Evolutionary conservation across 2,113 vertebrate genomes (phyloP).

Genomic region (Otis tarda): DNA sequence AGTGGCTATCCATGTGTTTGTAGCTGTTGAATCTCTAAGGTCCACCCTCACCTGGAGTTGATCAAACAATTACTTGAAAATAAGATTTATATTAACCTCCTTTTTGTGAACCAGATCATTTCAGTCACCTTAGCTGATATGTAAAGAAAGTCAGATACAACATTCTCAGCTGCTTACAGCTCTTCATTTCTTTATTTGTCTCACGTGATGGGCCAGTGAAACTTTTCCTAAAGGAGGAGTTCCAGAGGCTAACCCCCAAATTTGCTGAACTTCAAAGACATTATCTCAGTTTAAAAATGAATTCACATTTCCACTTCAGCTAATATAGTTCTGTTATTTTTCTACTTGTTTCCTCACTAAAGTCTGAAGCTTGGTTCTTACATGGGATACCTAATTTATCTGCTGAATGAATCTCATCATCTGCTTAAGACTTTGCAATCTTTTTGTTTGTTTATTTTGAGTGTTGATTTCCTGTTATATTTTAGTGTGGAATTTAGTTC

Average conservation of each 20-base stretch:
- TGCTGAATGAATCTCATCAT: not conserved
- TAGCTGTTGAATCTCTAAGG: not conserved
- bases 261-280: not conserved
- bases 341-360: not conserved
- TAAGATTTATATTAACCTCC: not conserved
- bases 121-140: not conserved
- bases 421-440: not conserved
- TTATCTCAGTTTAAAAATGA: not conserved
- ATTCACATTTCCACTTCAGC: not conserved
- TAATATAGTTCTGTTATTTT: not conserved
- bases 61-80: not conserved
- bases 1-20: not conserved
- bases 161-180: not conserved
- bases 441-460: not conserved
- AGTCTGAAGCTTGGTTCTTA: not conserved
- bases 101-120: not conserved
- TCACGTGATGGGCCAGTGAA: not conserved
- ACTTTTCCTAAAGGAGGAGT: not conserved
- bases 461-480: not conserved
- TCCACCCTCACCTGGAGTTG: not conserved
- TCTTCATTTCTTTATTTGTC: not conserved
- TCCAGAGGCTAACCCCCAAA: not conserved
- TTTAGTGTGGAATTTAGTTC: not conserved
- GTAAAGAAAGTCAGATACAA: not conserved
- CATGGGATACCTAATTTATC: not conserved